Evolutionary conservation across 2,888 invertebrate species (phyloP).

Genomic region (Caenorhabditis sp.): DNA sequence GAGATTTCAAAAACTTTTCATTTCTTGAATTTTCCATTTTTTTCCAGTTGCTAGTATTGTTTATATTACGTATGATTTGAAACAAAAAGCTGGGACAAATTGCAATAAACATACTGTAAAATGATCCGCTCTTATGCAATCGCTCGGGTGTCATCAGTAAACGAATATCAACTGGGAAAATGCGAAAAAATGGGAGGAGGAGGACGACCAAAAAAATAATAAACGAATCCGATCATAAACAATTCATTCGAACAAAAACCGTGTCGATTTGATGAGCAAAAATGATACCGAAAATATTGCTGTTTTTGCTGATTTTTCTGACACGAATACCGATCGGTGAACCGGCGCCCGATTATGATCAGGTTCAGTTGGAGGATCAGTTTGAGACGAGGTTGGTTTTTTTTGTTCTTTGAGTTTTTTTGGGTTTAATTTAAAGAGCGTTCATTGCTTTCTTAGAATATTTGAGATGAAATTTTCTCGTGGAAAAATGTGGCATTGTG

Average conservation of each 20-base stretch:
- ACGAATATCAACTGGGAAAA: constrained; percentile 18
- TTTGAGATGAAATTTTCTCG: no score
- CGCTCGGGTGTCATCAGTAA: constrained; percentile 9
- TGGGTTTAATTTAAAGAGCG: not conserved
- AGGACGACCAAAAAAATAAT: no score
- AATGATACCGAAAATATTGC: constrained; percentile 30
- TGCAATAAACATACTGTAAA: not conserved
- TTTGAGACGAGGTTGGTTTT: constrained; percentile 37
- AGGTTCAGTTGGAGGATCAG: constrained; percentile 36
- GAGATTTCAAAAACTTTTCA: no score
- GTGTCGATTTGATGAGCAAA: not conserved
- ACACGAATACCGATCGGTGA: not conserved
- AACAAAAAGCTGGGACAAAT: no score
- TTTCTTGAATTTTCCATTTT: no score
- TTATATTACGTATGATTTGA: no score
- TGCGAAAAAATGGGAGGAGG: constrained; percentile 14
- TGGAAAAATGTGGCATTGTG: no score
- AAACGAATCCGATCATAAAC: no score
- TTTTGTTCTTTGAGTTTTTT: not conserved
- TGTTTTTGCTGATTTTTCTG: constrained; percentile 13
- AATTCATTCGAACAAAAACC: no score
- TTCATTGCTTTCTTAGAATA: no score
- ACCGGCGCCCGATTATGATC: constrained; percentile 23
- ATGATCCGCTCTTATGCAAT: not conserved
- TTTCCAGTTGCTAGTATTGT: no score